Conservation (phyloP, 2,113 vertebrate species). For the Loxodonta africana region DNA sequence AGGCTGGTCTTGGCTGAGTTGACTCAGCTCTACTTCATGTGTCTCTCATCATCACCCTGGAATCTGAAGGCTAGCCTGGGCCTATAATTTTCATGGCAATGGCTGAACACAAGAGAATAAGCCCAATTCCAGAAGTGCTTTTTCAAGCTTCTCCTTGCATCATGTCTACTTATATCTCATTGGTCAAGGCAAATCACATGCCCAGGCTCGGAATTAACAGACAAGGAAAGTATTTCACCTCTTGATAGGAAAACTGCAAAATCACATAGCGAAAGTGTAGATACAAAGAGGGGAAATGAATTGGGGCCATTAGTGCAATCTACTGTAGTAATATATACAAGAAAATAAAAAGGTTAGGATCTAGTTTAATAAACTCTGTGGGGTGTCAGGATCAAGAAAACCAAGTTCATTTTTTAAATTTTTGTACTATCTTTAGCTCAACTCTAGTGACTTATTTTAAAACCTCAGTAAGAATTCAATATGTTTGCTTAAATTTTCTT, state of each 20-base stretch:
- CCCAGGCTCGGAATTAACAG: neutral
- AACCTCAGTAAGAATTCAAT: neutral
- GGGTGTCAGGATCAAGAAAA: neutral
- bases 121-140: neutral
- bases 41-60: neutral
- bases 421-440: neutral
- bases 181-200: neutral
- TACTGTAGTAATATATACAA: neutral
- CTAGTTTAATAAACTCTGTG: neutral
- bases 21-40: neutral
- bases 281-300: neutral
- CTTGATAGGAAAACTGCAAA: neutral
- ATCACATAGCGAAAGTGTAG: neutral
- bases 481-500: slow-evolving; percentile 48
- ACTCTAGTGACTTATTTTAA: slow-evolving; percentile 33
- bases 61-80: neutral
- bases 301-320: neutral
- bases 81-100: neutral
- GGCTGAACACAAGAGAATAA: neutral
- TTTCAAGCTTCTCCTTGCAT: neutral
- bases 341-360: neutral
- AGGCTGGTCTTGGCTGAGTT: neutral
- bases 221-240: neutral
- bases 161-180: neutral
- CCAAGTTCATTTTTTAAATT: neutral